Evolutionary conservation across 2,113 vertebrate genomes (phyloP).

Genomic region (Tragelaphus strepsiceros): DNA sequence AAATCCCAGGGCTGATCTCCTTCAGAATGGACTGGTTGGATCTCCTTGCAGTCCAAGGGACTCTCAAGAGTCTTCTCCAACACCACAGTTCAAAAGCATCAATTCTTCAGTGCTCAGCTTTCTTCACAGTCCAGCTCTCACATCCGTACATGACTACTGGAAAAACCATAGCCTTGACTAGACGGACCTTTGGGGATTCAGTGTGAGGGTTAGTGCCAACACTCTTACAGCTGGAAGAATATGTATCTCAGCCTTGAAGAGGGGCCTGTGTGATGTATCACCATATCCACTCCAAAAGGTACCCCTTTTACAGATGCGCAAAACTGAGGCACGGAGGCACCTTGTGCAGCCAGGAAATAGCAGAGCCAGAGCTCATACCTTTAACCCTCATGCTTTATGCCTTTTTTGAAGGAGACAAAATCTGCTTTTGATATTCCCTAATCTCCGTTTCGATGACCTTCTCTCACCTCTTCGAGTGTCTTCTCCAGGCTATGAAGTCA

Average conservation of each 20-base stretch:
- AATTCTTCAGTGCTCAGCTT: too few relatives aligned
- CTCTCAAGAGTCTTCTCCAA: too few relatives aligned
- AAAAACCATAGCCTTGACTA: too few relatives aligned
- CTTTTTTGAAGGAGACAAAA: neutral
- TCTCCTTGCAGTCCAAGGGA: too few relatives aligned
- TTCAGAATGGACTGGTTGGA: too few relatives aligned
- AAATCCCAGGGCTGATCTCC: too few relatives aligned
- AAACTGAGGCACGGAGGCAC: neutral
- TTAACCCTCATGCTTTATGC: neutral
- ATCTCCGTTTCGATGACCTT: conserved; percentile 5
- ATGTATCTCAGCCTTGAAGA: neutral
- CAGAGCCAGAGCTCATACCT: neutral
- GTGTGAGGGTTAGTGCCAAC: neutral
- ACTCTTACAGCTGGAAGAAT: neutral
- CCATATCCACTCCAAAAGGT: neutral
- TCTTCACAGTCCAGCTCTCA: too few relatives aligned
- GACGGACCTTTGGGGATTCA: neutral
- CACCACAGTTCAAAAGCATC: too few relatives aligned
- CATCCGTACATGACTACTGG: too few relatives aligned
- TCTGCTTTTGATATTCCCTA: conserved; percentile 27
- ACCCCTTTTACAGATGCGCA: neutral
- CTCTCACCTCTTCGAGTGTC: neutral
- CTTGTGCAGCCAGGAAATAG: neutral
- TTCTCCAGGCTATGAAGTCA: neutral
- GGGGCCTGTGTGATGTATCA: too few relatives aligned